These are phyloP conservation scores for Amphimallon solstitiale DNA, from an alignment of 2,888 invertebrate species.

Conservation along the genomic window DNA sequence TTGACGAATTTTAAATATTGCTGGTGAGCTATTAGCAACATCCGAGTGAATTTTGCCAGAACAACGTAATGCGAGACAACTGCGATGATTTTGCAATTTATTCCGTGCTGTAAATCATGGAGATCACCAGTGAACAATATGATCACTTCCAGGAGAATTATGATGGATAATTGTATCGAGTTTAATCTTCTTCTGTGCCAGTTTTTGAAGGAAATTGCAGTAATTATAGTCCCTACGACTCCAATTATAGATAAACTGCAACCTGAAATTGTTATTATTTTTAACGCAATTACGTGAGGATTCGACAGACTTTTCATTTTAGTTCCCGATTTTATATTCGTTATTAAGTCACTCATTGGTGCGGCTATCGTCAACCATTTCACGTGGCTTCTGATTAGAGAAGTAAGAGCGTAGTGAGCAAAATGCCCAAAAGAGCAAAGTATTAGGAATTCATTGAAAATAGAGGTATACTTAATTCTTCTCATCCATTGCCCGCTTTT, in stretches of 20 bases:
- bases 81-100: conserved; percentile 9
- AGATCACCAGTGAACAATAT: conserved; percentile 18
- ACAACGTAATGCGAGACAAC: conserved; percentile 26
- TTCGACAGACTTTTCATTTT: not conserved
- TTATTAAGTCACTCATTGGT: not conserved
- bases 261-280: conserved; percentile 8
- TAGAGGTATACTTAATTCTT: too few relatives aligned
- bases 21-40: conserved; percentile 15
- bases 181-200: conserved; percentile 30
- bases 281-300: conserved; percentile 11
- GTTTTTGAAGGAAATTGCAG: conserved; percentile 14
- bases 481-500: too few relatives aligned
- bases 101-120: not conserved
- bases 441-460: conserved; percentile 3
- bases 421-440: conserved; percentile 11
- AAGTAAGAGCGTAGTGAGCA: conserved; percentile 9
- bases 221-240: not conserved
- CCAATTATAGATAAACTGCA: conserved; percentile 29
- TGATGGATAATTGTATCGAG: conserved; percentile 23
- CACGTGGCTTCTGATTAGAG: too few relatives aligned
- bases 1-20: conserved; percentile 27
- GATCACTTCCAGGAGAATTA: conserved; percentile 17
- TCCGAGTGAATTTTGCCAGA: conserved; percentile 18
- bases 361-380: not conserved
- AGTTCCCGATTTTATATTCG: not conserved